Evolutionary conservation across 2,113 vertebrate species (phyloP).

Genomic region (Leptobrachium ailaonicum): DNA sequence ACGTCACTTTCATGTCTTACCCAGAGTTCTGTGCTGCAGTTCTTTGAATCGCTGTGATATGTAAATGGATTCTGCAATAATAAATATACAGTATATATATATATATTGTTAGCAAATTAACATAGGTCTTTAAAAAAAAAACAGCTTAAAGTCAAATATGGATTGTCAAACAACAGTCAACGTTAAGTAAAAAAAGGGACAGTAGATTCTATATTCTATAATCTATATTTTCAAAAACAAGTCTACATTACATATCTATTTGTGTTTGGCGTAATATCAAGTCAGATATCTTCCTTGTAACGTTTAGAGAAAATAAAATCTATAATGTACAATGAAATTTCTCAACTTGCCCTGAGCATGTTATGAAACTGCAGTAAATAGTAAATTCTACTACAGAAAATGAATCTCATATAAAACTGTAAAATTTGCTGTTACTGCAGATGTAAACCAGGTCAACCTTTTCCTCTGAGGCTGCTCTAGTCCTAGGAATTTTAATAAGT

Average conservation of each 20-base stretch:
- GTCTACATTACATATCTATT: not conserved
- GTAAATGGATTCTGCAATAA: too few species aligned
- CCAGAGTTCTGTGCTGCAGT: too few species aligned
- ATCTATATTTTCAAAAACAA: too few species aligned
- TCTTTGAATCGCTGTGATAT: too few species aligned
- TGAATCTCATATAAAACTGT: slow-evolving; percentile 20
- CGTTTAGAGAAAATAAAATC: slow-evolving; percentile 1
- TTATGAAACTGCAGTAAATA: slow-evolving; percentile 21
- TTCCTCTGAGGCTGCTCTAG: slow-evolving; percentile 15
- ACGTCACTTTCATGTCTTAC: too few species aligned
- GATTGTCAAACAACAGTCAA: too few species aligned
- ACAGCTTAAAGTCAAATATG: too few species aligned
- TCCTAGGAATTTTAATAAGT: slow-evolving; percentile 23
- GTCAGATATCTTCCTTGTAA: not conserved
- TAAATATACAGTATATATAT: too few species aligned
- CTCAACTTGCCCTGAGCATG: not conserved
- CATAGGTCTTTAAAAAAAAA: too few species aligned
- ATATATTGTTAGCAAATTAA: too few species aligned
- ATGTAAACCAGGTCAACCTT: slow-evolving; percentile 6
- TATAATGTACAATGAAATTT: not conserved
- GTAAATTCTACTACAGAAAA: slow-evolving; percentile 19
- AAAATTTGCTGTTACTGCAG: slow-evolving; percentile 9
- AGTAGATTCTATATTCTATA: too few species aligned
- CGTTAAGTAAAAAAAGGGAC: too few species aligned
- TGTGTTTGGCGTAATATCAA: not conserved